These are phyloP conservation scores for Knipowitschia caucasica DNA, from an alignment of 2,797 vertebrate genomes.

Conservation along the genomic window DNA sequence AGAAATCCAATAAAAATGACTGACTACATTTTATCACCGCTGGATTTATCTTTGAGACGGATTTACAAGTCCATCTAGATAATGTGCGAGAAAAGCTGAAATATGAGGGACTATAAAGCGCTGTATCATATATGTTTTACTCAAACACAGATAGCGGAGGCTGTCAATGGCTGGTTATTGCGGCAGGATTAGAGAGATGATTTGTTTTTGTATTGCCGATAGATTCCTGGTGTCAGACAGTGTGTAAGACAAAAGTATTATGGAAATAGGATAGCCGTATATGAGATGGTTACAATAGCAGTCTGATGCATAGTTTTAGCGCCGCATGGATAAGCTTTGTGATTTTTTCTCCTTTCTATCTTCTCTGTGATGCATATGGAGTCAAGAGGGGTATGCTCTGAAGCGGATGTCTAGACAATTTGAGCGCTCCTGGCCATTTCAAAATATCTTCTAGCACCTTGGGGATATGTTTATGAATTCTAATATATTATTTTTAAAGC, in stretches of 20 bases:
- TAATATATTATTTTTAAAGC: neutral
- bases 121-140: constrained; percentile 35
- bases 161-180: constrained; percentile 5
- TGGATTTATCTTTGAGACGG: constrained; percentile 59
- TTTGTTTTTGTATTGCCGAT: constrained; percentile 24
- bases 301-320: neutral
- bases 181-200: constrained; percentile 36
- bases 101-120: constrained; percentile 46
- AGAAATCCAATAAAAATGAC: constrained; percentile 75
- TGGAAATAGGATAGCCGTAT: constrained; percentile 2
- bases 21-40: constrained; percentile 65
- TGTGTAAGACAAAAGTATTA: constrained; percentile 11
- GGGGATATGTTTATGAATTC: neutral
- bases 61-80: constrained; percentile 61
- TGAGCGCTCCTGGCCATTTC: neutral
- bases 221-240: constrained; percentile 2
- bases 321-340: neutral
- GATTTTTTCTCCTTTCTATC: neutral
- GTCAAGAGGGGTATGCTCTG: neutral
- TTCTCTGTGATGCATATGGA: neutral
- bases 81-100: constrained; percentile 44
- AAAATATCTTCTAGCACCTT: no score
- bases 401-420: constrained; percentile 3
- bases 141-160: constrained; percentile 17
- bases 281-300: neutral